phyloP scores from a whole-genome alignment of 2,888 invertebrate species.

The Synanthedon formicaeformis region DNA sequence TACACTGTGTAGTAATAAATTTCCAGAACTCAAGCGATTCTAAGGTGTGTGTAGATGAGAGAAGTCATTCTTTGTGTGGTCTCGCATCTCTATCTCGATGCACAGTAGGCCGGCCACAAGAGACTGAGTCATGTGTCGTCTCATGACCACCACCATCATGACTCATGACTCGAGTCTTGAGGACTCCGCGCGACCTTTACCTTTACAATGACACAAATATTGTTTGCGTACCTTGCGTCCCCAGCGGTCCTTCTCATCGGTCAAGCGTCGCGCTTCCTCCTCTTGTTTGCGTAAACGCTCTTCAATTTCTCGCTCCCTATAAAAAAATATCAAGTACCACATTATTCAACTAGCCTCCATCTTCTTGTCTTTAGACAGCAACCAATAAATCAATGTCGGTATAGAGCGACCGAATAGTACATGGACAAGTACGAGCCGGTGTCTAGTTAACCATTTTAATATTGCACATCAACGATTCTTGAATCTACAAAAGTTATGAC shows the following conservation, averaged over 20 bases:
- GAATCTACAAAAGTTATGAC: constrained; percentile 19
- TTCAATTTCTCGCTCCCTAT: constrained; percentile 88
- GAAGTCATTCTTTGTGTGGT: too few relatives aligned
- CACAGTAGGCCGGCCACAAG: too few relatives aligned
- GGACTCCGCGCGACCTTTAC: too few relatives aligned
- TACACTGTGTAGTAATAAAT: too few relatives aligned
- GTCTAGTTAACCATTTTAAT: constrained; percentile 47
- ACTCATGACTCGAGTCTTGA: too few relatives aligned
- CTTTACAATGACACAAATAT: too few relatives aligned
- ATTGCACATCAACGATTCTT: constrained; percentile 27
- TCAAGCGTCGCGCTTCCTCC: constrained; percentile 48
- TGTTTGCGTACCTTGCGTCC: constrained; percentile 33
- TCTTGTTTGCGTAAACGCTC: constrained; percentile 80
- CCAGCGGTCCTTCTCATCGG: constrained; percentile 60
- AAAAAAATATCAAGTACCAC: constrained; percentile 2
- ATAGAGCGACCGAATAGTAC: constrained; percentile 43
- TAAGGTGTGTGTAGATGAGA: too few relatives aligned
- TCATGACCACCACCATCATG: too few relatives aligned
- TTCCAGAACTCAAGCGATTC: too few relatives aligned
- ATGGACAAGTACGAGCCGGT: constrained; percentile 26
- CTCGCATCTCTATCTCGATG: too few relatives aligned
- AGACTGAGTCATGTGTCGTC: too few relatives aligned
- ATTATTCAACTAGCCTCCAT: background rate
- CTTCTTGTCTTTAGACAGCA: background rate
- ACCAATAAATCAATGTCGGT: constrained; percentile 29